Base-by-base conservation (phyloP, 1,140 invertebrate species). In the Spodoptera frugiperda region DNA sequence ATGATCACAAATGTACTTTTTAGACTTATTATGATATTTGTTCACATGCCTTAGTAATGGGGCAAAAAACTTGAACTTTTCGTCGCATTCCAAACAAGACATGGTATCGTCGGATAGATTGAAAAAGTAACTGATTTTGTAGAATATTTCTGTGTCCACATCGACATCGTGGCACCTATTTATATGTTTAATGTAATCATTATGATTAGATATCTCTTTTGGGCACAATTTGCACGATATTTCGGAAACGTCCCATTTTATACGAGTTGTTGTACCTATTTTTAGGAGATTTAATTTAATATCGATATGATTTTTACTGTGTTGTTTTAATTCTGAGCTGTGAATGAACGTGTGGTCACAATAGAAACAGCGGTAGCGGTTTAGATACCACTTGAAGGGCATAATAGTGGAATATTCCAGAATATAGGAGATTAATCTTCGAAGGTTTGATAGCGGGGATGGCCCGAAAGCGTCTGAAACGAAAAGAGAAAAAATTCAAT, bases 371-470 rank as follows among this genome's bases (percentile, higher is more conserved):
- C 54, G 21, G 54, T 57, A 57, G 17, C 54, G 54, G 14, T 57
- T 57, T 14, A 21, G 14, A 14, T 21, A 57, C 54, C 54, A 57
- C 10, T 39, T 61, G 25, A 61, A 61, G 8, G 57, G 57, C 57
- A 61, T 61, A 8, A 61, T 61, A 15, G 57, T 61, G n/a, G 57
- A 61, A 17, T 61, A 6, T 39, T n/a, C 57, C 33, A 39, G 3
- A 14, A 61, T n/a, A 3, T 39, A 39, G 8, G 30, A 15, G 57
- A 61, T 39, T 39, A 61, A 15, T 61, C 57, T 61, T 33, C 57
- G 57, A 15, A 61, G 54, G 21, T 57, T 25, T 25, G 33, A 39
- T 39, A 25, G 17, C 21, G 6, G 54, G 21, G 54, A 12, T 1
- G 12, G 11, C 19, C 21, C 5, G 25, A 30, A n/a, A 14, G 14